Evolutionary conservation across 2,797 vertebrate species (phyloP).

Genomic region (Choloepus didactylus): DNA sequence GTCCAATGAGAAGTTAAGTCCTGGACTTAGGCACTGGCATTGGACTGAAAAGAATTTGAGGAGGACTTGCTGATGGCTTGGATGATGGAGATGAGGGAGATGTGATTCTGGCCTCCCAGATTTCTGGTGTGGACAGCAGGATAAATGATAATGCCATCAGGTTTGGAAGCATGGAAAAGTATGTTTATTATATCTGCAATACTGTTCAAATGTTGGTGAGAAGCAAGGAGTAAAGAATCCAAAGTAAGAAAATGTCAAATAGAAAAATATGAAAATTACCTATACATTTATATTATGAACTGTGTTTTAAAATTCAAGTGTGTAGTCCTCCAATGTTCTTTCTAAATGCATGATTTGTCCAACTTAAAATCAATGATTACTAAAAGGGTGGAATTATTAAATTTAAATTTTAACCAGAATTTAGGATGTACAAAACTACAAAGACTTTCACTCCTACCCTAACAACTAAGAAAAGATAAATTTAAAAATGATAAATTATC

Average conservation of each 20-base stretch:
- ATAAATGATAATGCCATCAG: neutral
- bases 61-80: neutral
- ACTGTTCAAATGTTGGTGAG: neutral
- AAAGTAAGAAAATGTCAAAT: neutral
- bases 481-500: neutral
- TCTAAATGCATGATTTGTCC: neutral
- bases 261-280: neutral
- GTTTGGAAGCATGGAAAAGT: neutral
- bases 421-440: neutral
- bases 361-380: slow-evolving; percentile 32
- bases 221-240: neutral
- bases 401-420: slow-evolving; percentile 42
- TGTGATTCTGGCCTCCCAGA: neutral
- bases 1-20: neutral
- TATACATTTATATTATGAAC: neutral
- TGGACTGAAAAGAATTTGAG: neutral
- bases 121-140: neutral
- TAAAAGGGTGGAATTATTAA: neutral
- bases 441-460: neutral
- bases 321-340: neutral
- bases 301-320: neutral
- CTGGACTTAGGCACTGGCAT: neutral
- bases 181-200: neutral
- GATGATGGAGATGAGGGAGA: neutral
- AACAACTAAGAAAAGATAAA: neutral